These are phyloP conservation scores for Zootermopsis nevadensis DNA, from an alignment of 2,888 invertebrate genomes.

Conservation along the genomic window DNA sequence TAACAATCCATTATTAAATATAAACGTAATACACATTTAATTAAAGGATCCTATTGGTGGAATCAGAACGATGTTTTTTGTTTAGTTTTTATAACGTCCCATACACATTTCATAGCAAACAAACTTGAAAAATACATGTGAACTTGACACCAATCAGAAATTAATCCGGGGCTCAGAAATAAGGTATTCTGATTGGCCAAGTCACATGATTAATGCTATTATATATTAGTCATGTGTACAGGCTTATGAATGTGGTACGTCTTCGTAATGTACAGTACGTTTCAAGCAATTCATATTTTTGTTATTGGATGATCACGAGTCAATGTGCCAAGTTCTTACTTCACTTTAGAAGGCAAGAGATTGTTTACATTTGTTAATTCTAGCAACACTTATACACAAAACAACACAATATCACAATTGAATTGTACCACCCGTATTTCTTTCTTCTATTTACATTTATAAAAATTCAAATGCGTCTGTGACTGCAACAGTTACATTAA, in stretches of 20 bases:
- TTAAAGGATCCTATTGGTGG: not conserved
- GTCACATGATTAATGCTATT: not conserved
- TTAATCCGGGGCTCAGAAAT: not conserved
- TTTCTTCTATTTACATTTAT: not conserved
- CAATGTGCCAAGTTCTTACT: too few species aligned
- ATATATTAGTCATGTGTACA: not conserved
- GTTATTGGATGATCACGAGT: too few species aligned
- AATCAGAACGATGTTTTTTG: not conserved
- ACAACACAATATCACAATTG: not conserved
- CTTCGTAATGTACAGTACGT: too few species aligned
- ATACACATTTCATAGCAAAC: not conserved
- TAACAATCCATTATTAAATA: not conserved
- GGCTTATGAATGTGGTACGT: not conserved
- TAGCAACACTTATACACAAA: not conserved
- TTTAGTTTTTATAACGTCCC: too few species aligned
- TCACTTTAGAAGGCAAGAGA: too few species aligned
- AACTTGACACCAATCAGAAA: conserved; percentile 15
- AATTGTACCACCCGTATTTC: not conserved
- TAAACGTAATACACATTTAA: not conserved
- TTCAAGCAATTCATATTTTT: too few species aligned
- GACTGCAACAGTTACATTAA: not conserved
- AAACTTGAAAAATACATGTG: not conserved
- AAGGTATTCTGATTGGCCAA: conserved; percentile 17
- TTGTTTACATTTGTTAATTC: too few species aligned
- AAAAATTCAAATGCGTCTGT: not conserved